These are phyloP conservation scores for Alloplasta piceator DNA, from an alignment of 2,888 invertebrate genomes.

Conservation along the genomic window DNA sequence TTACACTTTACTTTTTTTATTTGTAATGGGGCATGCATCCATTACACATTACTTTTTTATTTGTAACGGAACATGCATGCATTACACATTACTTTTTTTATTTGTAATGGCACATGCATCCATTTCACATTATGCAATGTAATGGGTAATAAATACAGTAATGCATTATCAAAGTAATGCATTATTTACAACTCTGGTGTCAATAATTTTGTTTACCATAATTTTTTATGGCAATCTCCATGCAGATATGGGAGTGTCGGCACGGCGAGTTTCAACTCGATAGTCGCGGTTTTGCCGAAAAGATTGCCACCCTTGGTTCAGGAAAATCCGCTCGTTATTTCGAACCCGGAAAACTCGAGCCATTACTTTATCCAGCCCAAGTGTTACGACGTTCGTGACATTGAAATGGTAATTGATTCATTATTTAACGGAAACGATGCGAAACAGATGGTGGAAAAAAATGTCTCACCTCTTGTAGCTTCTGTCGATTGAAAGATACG, in stretches of 20 bases:
- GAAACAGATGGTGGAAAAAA: not conserved
- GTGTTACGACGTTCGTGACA: constrained; percentile 72
- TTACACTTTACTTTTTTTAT: no score
- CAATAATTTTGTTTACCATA: no score
- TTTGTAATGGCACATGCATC: no score
- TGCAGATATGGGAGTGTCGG: constrained; percentile 74
- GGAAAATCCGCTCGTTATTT: constrained; percentile 61
- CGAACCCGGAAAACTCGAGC: constrained; percentile 53
- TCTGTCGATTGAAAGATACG: constrained; percentile 58
- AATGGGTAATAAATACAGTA: no score
- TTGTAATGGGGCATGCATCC: no score
- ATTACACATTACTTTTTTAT: no score
- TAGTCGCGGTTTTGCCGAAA: constrained; percentile 68
- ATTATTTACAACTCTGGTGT: no score
- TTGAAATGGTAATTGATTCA: constrained; percentile 70
- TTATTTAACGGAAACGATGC: no score
- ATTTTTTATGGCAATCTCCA: not conserved
- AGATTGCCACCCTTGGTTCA: constrained; percentile 68
- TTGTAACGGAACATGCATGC: no score
- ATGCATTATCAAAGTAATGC: no score
- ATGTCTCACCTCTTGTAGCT: constrained; percentile 53
- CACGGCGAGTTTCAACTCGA: constrained; percentile 68
- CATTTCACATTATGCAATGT: no score
- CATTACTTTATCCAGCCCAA: constrained; percentile 64
- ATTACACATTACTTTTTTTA: no score